Base-by-base conservation (phyloP, 2,797 vertebrate species). In the Heterohyrax brucei region DNA sequence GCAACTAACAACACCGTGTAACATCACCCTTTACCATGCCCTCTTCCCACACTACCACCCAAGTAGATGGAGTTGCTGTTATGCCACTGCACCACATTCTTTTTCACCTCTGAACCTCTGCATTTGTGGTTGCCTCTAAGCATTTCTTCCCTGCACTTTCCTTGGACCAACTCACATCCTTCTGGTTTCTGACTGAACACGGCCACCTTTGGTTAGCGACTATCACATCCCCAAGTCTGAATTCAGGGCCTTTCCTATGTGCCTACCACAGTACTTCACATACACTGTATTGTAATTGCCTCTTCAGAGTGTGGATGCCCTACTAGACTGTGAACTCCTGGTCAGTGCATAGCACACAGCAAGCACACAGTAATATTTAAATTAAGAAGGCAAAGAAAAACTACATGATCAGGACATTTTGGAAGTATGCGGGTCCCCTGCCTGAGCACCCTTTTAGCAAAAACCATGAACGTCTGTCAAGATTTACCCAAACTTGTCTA, bases 371-470 rank as follows among this genome's bases (percentile, higher is more conserved):
- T n/a, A 75, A 86, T 30, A 76, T 39, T 91, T 75, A 39, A 75
- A 87, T 72, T 79, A 48, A 76, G 30, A 76, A 26, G 33, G 70
- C 24, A 53, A 83, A 82, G 48, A 81, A 91, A 78, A 87, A 30
- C 22, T 24, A 21, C 5, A 48, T 62, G 39, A 77, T 66, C 30
- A 66, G 33, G 46, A 64, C 8, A 30, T 82, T 91, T 75, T 61
- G n/a, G 50, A 62, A 21, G n/a, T 53, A 50, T 14, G 50, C 61
- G 39, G 7, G 73, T 64, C 19, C 50, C n/a, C 64, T n/a, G 10
- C 75, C 33, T 94, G 46, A 79, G 89, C 16, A n/a, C 70, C 80
- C 13, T 59, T 46, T 39, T 50, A 68, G 10, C 19, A 22, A 82
- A 70, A 28, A 30, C 7, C 24, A 39, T 68, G 48, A 68, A 50